These are phyloP conservation scores for Ivindomyrus marchei DNA, from an alignment of 2,113 vertebrate genomes.

Conservation along the genomic window DNA sequence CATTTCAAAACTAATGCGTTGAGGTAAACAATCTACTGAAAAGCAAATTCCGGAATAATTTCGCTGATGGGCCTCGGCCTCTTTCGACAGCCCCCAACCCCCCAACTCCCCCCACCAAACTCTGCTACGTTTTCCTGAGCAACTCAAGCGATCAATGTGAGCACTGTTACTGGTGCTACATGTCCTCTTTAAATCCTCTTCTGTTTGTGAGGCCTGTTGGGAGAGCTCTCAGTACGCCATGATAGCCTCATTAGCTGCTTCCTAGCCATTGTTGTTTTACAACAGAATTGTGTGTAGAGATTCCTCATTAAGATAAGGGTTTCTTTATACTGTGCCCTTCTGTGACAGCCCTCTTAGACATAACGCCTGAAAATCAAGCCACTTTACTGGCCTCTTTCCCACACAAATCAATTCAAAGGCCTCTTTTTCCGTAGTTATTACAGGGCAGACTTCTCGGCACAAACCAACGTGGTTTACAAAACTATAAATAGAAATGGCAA, in stretches of 20 bases:
- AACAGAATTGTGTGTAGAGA: conserved; percentile 67
- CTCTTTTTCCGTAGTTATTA: conserved; percentile 33
- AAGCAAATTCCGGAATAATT: conserved; percentile 2
- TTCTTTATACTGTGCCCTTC: conserved; percentile 51
- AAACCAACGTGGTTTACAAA: not conserved
- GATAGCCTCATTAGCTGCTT: conserved; percentile 74
- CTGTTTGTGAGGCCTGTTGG: conserved; percentile 53
- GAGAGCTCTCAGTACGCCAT: conserved; percentile 61
- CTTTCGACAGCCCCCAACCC: not conserved
- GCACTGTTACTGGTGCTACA: conserved; percentile 48
- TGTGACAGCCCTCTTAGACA: conserved; percentile 57
- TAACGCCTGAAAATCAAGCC: conserved; percentile 51
- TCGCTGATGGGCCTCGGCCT: conserved; percentile 9
- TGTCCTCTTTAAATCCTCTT: conserved; percentile 49
- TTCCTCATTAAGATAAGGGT: conserved; percentile 75
- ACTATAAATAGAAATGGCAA: conserved; percentile 15
- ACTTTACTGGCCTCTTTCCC: conserved; percentile 52
- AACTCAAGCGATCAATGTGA: conserved; percentile 27
- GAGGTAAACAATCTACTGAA: conserved; percentile 5
- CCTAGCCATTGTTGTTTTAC: conserved; percentile 73
- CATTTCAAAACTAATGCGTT: not conserved
- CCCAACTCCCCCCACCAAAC: not conserved
- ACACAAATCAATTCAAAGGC: conserved; percentile 51
- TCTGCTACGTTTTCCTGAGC: conserved; percentile 8
- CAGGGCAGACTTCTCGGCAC: conserved; percentile 28